Evolutionary conservation across 2,113 vertebrate genomes (phyloP).

Genomic region (Fukomys damarensis): DNA sequence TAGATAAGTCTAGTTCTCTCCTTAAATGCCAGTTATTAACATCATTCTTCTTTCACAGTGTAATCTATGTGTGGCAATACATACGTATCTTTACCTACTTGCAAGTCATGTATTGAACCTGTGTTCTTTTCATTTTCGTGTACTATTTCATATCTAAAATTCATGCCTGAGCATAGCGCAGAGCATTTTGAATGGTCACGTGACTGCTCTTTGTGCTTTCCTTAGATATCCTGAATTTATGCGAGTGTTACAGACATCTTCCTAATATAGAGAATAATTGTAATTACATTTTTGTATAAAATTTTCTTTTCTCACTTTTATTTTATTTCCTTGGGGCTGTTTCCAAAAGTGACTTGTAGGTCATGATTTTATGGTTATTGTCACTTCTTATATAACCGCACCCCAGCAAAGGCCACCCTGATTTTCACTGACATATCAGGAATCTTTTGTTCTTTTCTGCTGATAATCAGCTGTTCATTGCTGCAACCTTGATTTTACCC

Average conservation of each 20-base stretch:
- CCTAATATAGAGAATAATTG: neutral
- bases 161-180: neutral
- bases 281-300: neutral
- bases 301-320: neutral
- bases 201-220: neutral
- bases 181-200: neutral
- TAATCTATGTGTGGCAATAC: neutral
- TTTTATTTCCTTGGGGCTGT: neutral
- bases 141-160: neutral
- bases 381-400: neutral
- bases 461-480: neutral
- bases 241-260: neutral
- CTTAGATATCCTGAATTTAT: neutral
- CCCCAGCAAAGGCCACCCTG: neutral
- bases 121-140: neutral
- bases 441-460: neutral
- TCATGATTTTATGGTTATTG: neutral
- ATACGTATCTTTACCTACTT: neutral
- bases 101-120: neutral
- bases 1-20: neutral
- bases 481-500: neutral
- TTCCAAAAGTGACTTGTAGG: neutral
- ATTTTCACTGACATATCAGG: neutral
- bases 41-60: neutral
- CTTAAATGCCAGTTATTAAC: neutral